phyloP scores from a whole-genome alignment of 2,113 vertebrate species.

The Hypanus sabinus region DNA sequence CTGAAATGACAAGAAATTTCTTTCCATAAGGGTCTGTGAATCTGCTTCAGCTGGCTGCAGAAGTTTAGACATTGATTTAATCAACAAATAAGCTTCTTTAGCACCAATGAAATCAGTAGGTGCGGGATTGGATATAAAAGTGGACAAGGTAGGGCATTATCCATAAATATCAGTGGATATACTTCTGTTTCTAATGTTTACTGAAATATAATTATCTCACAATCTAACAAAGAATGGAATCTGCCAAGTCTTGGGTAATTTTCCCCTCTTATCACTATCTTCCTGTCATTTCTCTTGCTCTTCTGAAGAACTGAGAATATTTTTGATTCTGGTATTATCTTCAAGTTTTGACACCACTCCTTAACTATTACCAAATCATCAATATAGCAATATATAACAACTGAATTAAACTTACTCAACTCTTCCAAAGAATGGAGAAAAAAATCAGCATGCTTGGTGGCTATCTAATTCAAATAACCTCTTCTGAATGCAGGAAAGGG shows the following conservation, averaged over 20 bases:
- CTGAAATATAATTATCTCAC: background rate
- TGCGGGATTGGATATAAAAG: no score
- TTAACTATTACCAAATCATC: background rate
- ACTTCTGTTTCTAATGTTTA: background rate
- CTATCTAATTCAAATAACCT: background rate
- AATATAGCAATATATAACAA: background rate
- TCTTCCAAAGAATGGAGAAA: background rate
- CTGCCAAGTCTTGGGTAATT: background rate
- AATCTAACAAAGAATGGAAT: background rate
- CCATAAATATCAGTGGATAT: no score
- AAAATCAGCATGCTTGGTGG: background rate
- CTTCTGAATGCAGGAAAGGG: no score
- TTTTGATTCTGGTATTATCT: background rate
- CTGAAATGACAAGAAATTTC: no score
- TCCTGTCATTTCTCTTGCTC: background rate
- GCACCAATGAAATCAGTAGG: no score
- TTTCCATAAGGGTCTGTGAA: no score
- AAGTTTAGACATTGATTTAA: no score
- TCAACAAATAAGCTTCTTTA: no score
- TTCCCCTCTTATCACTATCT: background rate
- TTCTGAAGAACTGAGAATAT: background rate
- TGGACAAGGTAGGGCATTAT: no score
- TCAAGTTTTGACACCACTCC: background rate
- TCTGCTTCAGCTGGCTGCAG: no score
- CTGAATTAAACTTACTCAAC: background rate